These are phyloP conservation scores for Actias luna DNA, from an alignment of 2,888 invertebrate species.

Conservation along the genomic window DNA sequence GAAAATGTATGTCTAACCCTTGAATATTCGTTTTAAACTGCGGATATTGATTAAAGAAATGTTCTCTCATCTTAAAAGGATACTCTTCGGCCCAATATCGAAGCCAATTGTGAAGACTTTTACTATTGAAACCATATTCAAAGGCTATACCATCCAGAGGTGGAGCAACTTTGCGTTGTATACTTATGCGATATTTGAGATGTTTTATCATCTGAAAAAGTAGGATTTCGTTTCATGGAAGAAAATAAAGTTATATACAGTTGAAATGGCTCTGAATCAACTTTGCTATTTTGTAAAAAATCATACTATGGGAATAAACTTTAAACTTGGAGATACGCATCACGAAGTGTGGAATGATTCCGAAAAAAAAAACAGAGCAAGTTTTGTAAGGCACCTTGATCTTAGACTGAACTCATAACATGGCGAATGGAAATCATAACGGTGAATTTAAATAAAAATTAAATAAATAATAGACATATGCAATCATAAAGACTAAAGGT, in stretches of 20 bases:
- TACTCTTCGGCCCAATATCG: slow-evolving; percentile 90
- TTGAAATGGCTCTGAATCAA: background rate
- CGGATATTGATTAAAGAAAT: slow-evolving; percentile 85
- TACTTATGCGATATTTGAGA: slow-evolving; percentile 50
- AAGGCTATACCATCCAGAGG: slow-evolving; percentile 88
- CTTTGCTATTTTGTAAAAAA: no score
- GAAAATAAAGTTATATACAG: background rate
- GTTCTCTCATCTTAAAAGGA: slow-evolving; percentile 83
- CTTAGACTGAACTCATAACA: no score
- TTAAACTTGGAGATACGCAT: no score
- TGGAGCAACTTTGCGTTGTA: slow-evolving; percentile 54
- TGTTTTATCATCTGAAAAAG: slow-evolving; percentile 54
- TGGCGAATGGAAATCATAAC: no score
- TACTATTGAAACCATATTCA: slow-evolving; percentile 90
- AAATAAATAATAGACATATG: no score
- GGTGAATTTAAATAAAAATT: no score
- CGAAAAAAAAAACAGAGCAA: no score
- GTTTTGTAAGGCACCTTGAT: no score
- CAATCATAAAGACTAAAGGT: no score
- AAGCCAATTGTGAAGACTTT: slow-evolving; percentile 83
- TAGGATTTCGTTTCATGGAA: background rate
- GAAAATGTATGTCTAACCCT: slow-evolving; percentile 83
- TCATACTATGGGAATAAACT: no score
- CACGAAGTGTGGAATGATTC: no score
- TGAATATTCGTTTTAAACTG: slow-evolving; percentile 91